These are phyloP conservation scores for Nymphalis polychloros DNA, from an alignment of 2,888 invertebrate genomes.

Conservation along the genomic window DNA sequence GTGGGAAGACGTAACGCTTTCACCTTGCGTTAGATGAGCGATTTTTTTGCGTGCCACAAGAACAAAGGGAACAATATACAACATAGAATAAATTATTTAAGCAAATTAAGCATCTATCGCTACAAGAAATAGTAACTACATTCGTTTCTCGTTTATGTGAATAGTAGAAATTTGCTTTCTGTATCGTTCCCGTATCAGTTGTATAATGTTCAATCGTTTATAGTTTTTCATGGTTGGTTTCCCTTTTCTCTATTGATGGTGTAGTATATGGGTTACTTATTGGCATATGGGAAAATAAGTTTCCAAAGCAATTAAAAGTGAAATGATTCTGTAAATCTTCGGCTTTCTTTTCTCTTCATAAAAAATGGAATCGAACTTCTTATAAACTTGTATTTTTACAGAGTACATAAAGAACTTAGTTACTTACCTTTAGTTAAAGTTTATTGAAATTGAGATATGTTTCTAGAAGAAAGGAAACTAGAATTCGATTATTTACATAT, in stretches of 20 bases:
- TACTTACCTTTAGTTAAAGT: no score
- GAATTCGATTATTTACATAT: no score
- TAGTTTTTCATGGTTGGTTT: constrained; percentile 37
- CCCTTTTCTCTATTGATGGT: constrained; percentile 45
- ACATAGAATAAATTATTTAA: constrained; percentile 12
- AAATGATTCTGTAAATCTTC: constrained; percentile 5
- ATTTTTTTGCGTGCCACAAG: constrained; percentile 50
- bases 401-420: no score
- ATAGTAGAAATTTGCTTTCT: not conserved
- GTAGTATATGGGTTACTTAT: constrained; percentile 29
- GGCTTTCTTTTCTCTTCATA: not conserved
- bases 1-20: constrained; percentile 57
- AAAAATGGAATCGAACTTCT: not conserved
- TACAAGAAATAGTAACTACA: constrained; percentile 11
- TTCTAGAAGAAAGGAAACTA: no score
- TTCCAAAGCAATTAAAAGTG: constrained; percentile 29
- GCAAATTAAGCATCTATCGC: constrained; percentile 12
- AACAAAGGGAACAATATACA: constrained; percentile 42
- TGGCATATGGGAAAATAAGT: constrained; percentile 25
- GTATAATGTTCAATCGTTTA: constrained; percentile 38
- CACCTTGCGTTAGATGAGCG: constrained; percentile 46
- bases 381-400: no score
- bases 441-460: no score
- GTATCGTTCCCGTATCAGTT: constrained; percentile 34
- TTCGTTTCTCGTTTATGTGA: not conserved